A percentile compares a stretch with the other conserved stretches of the same genome.
These are phyloP conservation scores for Dasyornis broadbenti DNA, from an alignment of 2,113 vertebrate genomes.

Conservation along the genomic window DNA sequence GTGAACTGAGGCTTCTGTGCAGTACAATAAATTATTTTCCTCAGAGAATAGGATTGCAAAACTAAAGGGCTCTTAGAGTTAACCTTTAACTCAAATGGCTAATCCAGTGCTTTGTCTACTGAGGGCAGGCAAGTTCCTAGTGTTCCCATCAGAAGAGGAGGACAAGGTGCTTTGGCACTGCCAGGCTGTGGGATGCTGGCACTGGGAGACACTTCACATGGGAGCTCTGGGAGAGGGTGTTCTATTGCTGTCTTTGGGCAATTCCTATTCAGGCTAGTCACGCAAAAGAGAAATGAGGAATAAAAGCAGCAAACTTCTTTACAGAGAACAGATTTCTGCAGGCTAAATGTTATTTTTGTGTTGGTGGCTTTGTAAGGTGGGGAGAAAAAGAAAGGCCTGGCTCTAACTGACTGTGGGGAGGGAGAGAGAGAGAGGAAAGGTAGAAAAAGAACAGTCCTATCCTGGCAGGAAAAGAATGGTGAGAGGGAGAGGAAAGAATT, in stretches of 20 bases:
- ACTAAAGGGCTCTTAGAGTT: not conserved
- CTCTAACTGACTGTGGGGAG: not conserved
- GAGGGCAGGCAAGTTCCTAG: not conserved
- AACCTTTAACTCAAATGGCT: constrained; percentile 18
- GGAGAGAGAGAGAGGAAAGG: not conserved
- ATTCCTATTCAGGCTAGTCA: not conserved
- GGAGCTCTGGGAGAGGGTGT: not conserved
- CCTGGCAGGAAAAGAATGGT: not conserved
- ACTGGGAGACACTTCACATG: not conserved
- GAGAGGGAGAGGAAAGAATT: not conserved
- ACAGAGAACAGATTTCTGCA: not conserved
- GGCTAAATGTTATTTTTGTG: not conserved
- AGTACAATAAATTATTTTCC: not conserved
- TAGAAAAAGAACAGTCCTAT: not conserved
- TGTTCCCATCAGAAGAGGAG: not conserved
- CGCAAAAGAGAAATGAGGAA: not conserved
- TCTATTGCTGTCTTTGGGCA: not conserved
- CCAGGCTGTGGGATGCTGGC: not conserved
- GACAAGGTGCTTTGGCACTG: not conserved
- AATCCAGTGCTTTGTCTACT: not conserved
- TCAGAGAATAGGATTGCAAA: not conserved
- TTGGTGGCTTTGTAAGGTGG: not conserved
- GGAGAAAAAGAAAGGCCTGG: not conserved
- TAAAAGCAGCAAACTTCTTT: not conserved
- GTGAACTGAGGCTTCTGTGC: not conserved